Conservation (phyloP, 2,888 invertebrate genomes). For the Neoitamus cyanurus region DNA sequence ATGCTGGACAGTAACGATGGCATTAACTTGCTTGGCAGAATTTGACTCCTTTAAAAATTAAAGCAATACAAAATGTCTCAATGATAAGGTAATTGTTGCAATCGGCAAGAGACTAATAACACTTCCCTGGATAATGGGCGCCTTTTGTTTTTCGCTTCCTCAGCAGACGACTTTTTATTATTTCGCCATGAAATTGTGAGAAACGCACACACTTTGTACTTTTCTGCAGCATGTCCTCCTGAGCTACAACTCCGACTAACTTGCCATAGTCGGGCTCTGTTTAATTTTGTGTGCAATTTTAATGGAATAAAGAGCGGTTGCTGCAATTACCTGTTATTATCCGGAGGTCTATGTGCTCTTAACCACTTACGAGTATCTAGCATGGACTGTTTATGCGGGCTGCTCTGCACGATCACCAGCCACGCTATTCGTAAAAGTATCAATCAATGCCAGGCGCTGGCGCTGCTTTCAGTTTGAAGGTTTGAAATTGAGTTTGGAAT, state of each 20-base stretch:
- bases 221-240: background rate
- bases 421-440: background rate
- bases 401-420: background rate
- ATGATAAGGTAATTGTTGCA: slow-evolving; percentile 27
- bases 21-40: slow-evolving; percentile 17
- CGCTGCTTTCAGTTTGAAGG: background rate
- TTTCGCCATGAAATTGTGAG: background rate
- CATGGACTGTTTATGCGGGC: background rate
- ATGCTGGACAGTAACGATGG: background rate
- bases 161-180: background rate
- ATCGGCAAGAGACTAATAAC: background rate
- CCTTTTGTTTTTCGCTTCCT: slow-evolving; percentile 1
- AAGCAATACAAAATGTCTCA: background rate
- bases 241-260: background rate
- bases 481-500: background rate
- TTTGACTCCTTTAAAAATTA: slow-evolving; percentile 9
- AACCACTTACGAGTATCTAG: background rate
- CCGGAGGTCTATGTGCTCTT: background rate
- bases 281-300: slow-evolving; percentile 1
- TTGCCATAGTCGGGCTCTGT: background rate
- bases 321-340: background rate
- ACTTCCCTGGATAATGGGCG: background rate
- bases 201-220: background rate
- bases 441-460: background rate
- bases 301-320: slow-evolving; percentile 1